phyloP scores from a whole-genome alignment of 2,888 invertebrate genomes.

The Steinernema hermaphroditum region DNA sequence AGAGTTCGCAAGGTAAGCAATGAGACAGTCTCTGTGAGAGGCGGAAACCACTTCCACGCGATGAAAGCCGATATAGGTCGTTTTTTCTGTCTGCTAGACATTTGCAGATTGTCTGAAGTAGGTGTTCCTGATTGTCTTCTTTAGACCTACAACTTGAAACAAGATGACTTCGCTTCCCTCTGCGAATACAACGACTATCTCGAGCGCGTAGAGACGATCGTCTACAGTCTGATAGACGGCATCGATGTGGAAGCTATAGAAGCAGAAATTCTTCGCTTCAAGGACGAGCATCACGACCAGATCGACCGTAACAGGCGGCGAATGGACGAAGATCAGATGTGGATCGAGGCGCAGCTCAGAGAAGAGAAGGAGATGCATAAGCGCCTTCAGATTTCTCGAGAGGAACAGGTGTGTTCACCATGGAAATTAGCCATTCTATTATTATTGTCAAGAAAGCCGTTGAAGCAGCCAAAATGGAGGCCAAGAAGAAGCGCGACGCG shows the following conservation, averaged over 20 bases:
- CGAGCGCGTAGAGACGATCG: conserved; percentile 80
- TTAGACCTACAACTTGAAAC: conserved; percentile 84
- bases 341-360: conserved; percentile 70
- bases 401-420: conserved; percentile 27
- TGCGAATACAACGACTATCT: conserved; percentile 92
- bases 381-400: conserved; percentile 36
- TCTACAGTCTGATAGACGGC: conserved; percentile 57
- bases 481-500: conserved; percentile 71
- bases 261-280: conserved; percentile 54
- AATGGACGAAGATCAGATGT: conserved; percentile 73
- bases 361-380: conserved; percentile 55
- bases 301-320: conserved; percentile 63
- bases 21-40: too few relatives aligned
- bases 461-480: conserved; percentile 34
- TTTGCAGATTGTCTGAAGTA: too few relatives aligned
- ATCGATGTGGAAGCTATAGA: conserved; percentile 54
- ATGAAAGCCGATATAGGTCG: too few relatives aligned
- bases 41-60: too few relatives aligned
- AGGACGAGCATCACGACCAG: conserved; percentile 51
- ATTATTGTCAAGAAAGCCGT: conserved; percentile 20
- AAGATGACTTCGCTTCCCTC: conserved; percentile 84
- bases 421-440: conserved; percentile 3
- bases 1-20: conserved; percentile 73
- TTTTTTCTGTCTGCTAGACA: too few relatives aligned
- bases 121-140: too few relatives aligned